A percentile compares a stretch with the other conserved stretches of the same genome.
phyloP scores from a whole-genome alignment of 2,113 vertebrate genomes.

The Origma solitaria region DNA sequence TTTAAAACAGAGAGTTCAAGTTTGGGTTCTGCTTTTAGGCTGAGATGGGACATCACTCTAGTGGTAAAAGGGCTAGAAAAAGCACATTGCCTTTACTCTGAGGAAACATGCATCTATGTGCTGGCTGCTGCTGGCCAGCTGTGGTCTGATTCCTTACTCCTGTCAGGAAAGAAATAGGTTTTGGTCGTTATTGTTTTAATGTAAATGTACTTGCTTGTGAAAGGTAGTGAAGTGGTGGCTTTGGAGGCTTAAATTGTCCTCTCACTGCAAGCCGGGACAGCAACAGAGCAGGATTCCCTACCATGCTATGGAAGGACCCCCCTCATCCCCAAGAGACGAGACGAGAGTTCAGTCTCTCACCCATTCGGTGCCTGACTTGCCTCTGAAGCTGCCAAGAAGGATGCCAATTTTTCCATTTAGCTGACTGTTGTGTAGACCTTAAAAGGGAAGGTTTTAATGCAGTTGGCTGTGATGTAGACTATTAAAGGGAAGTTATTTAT shows the following conservation, averaged over 20 bases:
- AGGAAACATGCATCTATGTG: accelerated
- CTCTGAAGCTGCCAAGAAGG: conserved; percentile 59
- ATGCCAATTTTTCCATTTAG: conserved; percentile 78
- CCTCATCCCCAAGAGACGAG: background rate
- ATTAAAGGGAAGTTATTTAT: conserved; percentile 74
- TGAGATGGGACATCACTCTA: background rate
- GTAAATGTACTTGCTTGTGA: background rate
- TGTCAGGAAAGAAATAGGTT: background rate
- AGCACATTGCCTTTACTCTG: background rate
- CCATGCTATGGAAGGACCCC: background rate
- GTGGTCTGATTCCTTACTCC: background rate
- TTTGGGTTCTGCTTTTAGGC: background rate
- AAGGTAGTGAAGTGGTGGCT: background rate
- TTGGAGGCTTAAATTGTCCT: background rate
- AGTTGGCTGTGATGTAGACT: conserved; percentile 73
- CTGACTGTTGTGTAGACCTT: conserved; percentile 74
- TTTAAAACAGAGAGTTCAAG: background rate
- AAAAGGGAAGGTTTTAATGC: conserved; percentile 80
- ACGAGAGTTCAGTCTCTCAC: background rate
- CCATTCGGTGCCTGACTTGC: conserved; percentile 34
- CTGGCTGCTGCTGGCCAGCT: background rate
- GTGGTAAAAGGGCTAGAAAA: background rate
- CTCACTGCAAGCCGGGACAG: background rate
- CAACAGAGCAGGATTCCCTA: background rate
- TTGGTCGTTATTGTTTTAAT: background rate